Percentiles rank a stretch among this genome's conserved stretches.
phyloP scores from a whole-genome alignment of 2,888 invertebrate species.

The Leucania comma region DNA sequence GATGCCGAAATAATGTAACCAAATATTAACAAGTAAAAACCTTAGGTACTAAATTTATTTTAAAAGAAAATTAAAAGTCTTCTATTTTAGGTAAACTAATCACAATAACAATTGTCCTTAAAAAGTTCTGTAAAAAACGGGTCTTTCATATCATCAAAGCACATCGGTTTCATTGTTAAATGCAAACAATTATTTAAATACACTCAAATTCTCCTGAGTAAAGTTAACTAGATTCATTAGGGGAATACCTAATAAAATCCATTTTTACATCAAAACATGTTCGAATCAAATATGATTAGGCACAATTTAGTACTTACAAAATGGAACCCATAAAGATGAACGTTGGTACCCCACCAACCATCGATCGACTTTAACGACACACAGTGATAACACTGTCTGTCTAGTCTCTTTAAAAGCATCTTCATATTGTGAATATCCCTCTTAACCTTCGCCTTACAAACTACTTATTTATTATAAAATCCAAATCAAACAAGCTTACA shows the following conservation, averaged over 20 bases:
- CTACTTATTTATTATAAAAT: slow-evolving; percentile 18
- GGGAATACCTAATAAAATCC: not conserved
- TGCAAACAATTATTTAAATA: not conserved
- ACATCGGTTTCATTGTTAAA: not conserved
- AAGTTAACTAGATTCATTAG: not conserved
- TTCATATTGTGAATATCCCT: slow-evolving; percentile 1
- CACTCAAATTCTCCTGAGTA: not conserved
- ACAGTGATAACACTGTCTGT: slow-evolving; percentile 4
- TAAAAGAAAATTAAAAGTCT: too few relatives aligned
- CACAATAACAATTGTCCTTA: not conserved
- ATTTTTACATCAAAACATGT: not conserved
- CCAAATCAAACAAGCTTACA: slow-evolving; percentile 32
- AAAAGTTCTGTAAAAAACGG: not conserved
- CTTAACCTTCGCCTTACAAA: not conserved
- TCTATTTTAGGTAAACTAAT: too few relatives aligned
- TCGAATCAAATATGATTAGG: not conserved
- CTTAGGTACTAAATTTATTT: not conserved
- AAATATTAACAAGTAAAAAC: not conserved
- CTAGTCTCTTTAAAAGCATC: slow-evolving; percentile 1
- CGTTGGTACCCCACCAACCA: not conserved
- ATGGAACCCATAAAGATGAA: not conserved
- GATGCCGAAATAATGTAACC: slow-evolving; percentile 17
- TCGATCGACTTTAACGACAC: slow-evolving; percentile 17
- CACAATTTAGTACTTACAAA: not conserved
- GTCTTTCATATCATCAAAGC: not conserved